These are phyloP conservation scores for Drosophila cardini DNA, from an alignment of 1,140 invertebrate species.

Conservation along the genomic window DNA sequence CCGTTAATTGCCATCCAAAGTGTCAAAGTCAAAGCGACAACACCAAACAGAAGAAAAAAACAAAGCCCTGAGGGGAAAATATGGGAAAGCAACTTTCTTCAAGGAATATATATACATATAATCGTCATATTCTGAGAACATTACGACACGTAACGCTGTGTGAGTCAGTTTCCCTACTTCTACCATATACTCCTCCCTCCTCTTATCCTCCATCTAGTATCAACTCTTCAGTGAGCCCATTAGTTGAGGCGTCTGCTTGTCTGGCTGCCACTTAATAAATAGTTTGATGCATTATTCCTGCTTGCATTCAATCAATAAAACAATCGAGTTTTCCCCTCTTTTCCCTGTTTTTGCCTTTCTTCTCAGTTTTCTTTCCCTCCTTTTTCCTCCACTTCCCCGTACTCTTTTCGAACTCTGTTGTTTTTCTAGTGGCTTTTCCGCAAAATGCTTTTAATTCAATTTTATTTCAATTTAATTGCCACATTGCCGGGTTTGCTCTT, in stretches of 20 bases:
- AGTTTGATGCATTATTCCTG: constrained; percentile 77
- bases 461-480: constrained; percentile 82
- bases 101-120: neutral
- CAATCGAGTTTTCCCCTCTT: constrained; percentile 32
- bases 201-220: neutral
- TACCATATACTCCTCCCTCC: too few relatives aligned
- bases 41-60: constrained; percentile 1
- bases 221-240: constrained; percentile 60
- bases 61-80: neutral
- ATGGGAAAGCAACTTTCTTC: constrained; percentile 39
- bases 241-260: constrained; percentile 66
- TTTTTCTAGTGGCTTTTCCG: constrained; percentile 77
- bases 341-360: neutral
- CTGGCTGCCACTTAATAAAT: constrained; percentile 77
- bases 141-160: constrained; percentile 46
- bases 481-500: constrained; percentile 59
- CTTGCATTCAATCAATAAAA: constrained; percentile 76
- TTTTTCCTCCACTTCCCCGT: too few relatives aligned
- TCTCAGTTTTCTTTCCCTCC: neutral
- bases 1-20: constrained; percentile 76
- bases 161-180: neutral
- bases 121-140: constrained; percentile 45
- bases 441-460: constrained; percentile 82
- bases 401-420: constrained; percentile 12
- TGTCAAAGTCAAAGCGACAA: constrained; percentile 54